These are phyloP conservation scores for Xiphophorus maculatus DNA, from an alignment of 2,113 vertebrate species.

Conservation along the genomic window DNA sequence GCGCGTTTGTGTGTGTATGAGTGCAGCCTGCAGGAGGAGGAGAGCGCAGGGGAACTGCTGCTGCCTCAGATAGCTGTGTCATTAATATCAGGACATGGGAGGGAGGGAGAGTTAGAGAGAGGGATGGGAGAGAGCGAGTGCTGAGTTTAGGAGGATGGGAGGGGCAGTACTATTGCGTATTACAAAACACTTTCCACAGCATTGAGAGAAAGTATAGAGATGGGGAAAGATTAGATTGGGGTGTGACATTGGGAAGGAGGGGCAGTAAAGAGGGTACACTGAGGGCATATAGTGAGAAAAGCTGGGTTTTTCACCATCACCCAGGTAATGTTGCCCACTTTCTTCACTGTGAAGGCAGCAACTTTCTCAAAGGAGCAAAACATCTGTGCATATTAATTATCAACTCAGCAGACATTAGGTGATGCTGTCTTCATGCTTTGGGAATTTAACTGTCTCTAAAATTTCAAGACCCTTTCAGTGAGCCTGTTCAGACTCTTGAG, in stretches of 20 bases:
- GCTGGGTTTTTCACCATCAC: slow-evolving; percentile 29
- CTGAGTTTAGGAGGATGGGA: slow-evolving; percentile 84
- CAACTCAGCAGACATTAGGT: not conserved
- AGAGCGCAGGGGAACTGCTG: slow-evolving; percentile 75
- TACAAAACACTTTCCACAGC: slow-evolving; percentile 69
- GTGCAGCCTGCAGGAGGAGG: slow-evolving; percentile 69
- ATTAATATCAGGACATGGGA: slow-evolving; percentile 80
- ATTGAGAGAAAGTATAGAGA: slow-evolving; percentile 32
- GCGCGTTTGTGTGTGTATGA: slow-evolving; percentile 37
- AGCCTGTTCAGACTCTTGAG: slow-evolving; percentile 15
- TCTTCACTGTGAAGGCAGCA: slow-evolving; percentile 24
- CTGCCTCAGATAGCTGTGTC: slow-evolving; percentile 77
- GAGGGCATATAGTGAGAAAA: not conserved
- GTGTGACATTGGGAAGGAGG: not conserved
- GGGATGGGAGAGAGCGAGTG: slow-evolving; percentile 72
- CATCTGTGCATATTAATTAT: slow-evolving; percentile 46
- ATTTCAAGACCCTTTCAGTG: slow-evolving; percentile 6
- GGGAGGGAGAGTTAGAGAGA: slow-evolving; percentile 60
- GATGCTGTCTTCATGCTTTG: slow-evolving; percentile 2
- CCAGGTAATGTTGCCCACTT: slow-evolving; percentile 19
- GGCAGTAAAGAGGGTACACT: not conserved
- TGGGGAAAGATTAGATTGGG: not conserved
- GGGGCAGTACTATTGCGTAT: slow-evolving; percentile 83
- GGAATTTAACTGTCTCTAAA: not conserved
- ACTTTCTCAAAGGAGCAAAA: slow-evolving; percentile 54